Conservation (phyloP, 2,888 invertebrate species). For the Ormyrus rosae region DNA sequence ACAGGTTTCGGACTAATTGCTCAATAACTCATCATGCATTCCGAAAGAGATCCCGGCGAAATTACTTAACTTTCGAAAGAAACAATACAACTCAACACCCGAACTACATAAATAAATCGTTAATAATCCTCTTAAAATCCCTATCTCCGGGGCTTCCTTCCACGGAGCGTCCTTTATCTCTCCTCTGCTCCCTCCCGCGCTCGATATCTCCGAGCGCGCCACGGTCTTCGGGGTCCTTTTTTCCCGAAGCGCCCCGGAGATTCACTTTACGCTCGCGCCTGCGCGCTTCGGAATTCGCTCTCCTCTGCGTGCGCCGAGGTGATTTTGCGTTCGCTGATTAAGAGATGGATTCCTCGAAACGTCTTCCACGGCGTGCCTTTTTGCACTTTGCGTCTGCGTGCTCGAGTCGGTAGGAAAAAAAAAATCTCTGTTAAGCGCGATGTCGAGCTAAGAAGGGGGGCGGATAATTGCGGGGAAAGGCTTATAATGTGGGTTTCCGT, state of each 20-base stretch:
- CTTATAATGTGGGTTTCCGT: conserved; percentile 38
- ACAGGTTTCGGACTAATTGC: too few relatives aligned
- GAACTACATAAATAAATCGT: too few relatives aligned
- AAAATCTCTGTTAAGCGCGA: neutral
- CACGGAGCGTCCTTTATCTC: neutral
- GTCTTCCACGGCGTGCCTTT: conserved; percentile 9
- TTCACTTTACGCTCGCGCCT: conserved; percentile 12
- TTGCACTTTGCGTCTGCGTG: neutral
- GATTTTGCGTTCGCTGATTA: conserved; percentile 48
- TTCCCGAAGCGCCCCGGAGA: neutral
- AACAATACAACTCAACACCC: too few relatives aligned
- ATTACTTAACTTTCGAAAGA: too few relatives aligned
- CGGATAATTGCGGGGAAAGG: conserved; percentile 6
- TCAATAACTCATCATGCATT: too few relatives aligned
- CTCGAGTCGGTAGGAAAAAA: neutral
- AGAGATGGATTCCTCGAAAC: conserved; percentile 53
- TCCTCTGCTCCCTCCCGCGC: neutral
- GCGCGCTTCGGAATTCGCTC: conserved; percentile 16
- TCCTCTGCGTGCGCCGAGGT: conserved; percentile 30
- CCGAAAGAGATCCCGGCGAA: too few relatives aligned
- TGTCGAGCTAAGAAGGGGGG: neutral
- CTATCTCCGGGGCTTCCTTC: too few relatives aligned
- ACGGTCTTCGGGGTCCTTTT: neutral
- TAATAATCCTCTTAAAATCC: too few relatives aligned
- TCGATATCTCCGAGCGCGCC: neutral